Conservation (phyloP, 92 coral and sea anemone species). For the Pocillopora meandrina region DNA sequence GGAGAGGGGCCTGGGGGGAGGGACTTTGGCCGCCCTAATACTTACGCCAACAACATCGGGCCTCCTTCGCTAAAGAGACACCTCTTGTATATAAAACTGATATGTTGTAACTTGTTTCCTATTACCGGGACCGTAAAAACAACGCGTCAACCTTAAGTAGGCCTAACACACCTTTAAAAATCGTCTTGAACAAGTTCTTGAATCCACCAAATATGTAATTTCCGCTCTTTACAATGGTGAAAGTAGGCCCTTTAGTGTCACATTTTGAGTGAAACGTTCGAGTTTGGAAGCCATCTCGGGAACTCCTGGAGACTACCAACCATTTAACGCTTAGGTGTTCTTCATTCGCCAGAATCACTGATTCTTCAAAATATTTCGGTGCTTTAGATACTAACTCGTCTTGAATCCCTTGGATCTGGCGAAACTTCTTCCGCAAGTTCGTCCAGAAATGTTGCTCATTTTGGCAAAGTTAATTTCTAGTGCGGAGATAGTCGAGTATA, state of each 20-base stretch:
- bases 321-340: not conserved
- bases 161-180: no score
- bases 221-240: not conserved
- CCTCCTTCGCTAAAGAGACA: no score
- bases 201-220: no score
- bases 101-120: no score
- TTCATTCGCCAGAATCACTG: not conserved
- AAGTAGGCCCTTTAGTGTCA: not conserved
- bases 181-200: no score
- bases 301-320: not conserved
- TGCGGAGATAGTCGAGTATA: not conserved
- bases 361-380: not conserved
- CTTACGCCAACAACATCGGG: no score
- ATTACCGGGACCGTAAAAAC: no score
- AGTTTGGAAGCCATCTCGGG: constrained; percentile 37
- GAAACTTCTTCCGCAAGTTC: not conserved
- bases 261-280: constrained; percentile 34
- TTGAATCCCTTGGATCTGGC: not conserved
- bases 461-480: not conserved
- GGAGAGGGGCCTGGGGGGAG: no score
- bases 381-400: not conserved
- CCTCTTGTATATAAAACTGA: no score
- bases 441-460: not conserved
- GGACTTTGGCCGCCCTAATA: no score
- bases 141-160: no score